phyloP scores from a whole-genome alignment of 2,888 invertebrate genomes.

The Drosophila cognata region DNA sequence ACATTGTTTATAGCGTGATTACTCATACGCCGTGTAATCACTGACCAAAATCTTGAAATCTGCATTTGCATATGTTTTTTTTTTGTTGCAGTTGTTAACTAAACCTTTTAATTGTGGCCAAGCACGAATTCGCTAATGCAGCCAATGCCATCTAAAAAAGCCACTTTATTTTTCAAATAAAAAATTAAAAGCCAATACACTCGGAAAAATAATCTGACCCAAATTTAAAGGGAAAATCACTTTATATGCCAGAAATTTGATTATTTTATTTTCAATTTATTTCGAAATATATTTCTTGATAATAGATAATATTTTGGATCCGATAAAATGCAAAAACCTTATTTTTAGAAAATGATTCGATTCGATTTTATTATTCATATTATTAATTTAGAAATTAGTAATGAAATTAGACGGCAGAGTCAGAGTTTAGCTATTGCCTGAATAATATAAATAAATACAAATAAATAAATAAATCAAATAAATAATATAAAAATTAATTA shows the following conservation, averaged over 20 bases:
- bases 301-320: too few species aligned
- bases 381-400: background rate
- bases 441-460: too few species aligned
- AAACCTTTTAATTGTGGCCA: background rate
- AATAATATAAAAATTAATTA: background rate
- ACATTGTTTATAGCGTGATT: conserved; percentile 20
- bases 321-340: background rate
- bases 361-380: too few species aligned
- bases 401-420: background rate
- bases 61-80: background rate
- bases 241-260: background rate
- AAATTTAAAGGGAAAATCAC: background rate
- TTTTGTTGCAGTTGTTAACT: background rate
- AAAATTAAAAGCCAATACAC: background rate
- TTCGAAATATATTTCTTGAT: background rate
- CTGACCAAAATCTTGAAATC: conserved; percentile 6
- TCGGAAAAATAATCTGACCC: background rate
- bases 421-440: too few species aligned
- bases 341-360: background rate
- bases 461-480: too few species aligned
- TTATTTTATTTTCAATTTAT: too few species aligned
- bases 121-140: background rate
- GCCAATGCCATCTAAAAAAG: background rate
- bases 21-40: conserved; percentile 41
- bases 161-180: background rate